Base-by-base conservation (phyloP, 2,113 vertebrate species). In the Heloderma charlesbogerti region DNA sequence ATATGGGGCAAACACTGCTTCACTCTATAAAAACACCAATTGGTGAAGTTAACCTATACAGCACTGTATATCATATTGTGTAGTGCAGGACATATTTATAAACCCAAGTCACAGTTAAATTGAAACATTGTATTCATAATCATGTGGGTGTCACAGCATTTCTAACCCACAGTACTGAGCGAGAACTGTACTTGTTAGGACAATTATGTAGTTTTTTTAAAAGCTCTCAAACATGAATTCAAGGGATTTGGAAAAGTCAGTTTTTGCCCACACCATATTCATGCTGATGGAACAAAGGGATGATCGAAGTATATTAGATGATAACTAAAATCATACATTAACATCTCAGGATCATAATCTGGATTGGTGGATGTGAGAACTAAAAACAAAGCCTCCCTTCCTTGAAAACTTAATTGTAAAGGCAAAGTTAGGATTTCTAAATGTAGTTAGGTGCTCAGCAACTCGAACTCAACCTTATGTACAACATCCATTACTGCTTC, bases 401-500 rank as follows among this genome's bases (percentile, higher is more conserved):
- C 18, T 22, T 78, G 20, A 78, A 78, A 78, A 78, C 10, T 31
- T 34, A 12, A 45, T 25, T 57, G 51, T 60, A n/a, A 31, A 82
- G 51, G 37, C 1, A 72, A 72, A 72, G 69, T 60, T 86, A 31
- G n/a, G 71, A 1, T 54, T 54, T 1, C 0, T 16, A 90, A 31
- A 25, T 85, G 40, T 74, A 51, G 66, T 31, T 45, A 66, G 69
- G 54, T 27, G 45, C 40, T 63, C 72, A 31, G 27, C 1, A 0
- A 77, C 57, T 16, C 71, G 57, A 31, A 8, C 57, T 37, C 37
- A 87, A 5, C 5, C n/a, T 16, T 48, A 22, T 37, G 37, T 40
- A 40, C 9, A 27, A 40, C 9, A 27, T 31, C 0, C 10, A 34
- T 0, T 7, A 84, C 2, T 72, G 29, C 0, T 48, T 1, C 31